Base-by-base conservation (phyloP, 2,113 vertebrate species). In the Prolemur simus region DNA sequence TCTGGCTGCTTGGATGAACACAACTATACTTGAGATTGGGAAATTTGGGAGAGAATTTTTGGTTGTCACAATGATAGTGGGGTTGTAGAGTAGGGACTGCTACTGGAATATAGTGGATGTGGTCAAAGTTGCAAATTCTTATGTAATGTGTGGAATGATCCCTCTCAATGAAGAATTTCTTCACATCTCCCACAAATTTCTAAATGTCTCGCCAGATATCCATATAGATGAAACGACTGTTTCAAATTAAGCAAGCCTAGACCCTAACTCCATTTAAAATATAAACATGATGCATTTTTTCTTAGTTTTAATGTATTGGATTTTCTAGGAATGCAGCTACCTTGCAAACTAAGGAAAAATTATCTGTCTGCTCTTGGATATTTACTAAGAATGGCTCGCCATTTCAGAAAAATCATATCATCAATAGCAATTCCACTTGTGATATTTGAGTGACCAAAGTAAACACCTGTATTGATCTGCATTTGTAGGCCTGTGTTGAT, bases 231-330 rank as follows among this genome's bases (percentile, higher is more conserved):
- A 91, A 96, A 58, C 23, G 76, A 80, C n/a, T 91, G 39, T 42
- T 81, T 42, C 87, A 29, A 94, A 87, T 86, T 96, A 95, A 91
- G 54, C 18, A 94, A 84, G 7, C 15, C 39, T 78, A 80, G 60
- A 87, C 13, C 9, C 21, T 87, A 94, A 76, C 7, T 89, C 32
- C n/a, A 73, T 52, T 89, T 91, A 73, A 90, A 92, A 94, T 68
- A 54, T 3, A 85, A 27, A 32, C 10, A 92, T 88, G 60, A 68
- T 47, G 10, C 32, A 68, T 66, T 84, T 91, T 54, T 94, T 91
- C 56, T 66, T 90, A 18, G 12, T 66, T 81, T 89, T 87, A 85
- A 88, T 87, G 45, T 47, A 6, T 20, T 88, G 29, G 69, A 54
- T 58, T 96, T 96, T 84, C 77, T 68, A 88, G n/a, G 60, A 88